These are phyloP conservation scores for Leuciscus waleckii DNA, from an alignment of 2,797 vertebrate genomes.

Conservation along the genomic window DNA sequence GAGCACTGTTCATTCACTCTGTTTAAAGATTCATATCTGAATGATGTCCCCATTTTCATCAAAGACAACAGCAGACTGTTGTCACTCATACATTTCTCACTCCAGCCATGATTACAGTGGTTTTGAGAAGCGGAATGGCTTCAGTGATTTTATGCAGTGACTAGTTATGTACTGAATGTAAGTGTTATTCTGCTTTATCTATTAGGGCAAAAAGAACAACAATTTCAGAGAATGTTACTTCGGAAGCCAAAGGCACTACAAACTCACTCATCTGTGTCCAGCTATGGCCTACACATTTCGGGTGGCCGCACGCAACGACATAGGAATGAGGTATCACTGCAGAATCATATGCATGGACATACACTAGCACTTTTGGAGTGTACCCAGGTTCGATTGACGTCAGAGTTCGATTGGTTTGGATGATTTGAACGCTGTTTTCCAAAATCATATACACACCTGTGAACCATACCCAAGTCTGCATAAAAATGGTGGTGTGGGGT, in stretches of 20 bases:
- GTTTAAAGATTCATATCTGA: constrained; percentile 12
- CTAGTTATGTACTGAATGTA: constrained; percentile 1
- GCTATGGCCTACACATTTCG: constrained; percentile 94
- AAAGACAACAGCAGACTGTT: background rate
- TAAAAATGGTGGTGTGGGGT: background rate
- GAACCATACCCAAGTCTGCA: background rate
- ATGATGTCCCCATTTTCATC: constrained; percentile 9
- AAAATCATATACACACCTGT: background rate
- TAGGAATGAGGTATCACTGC: constrained; percentile 89
- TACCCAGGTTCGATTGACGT: background rate
- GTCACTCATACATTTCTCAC: constrained; percentile 3
- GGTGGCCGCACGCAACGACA: constrained; percentile 92
- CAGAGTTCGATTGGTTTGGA: background rate
- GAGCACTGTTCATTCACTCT: background rate
- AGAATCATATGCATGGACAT: background rate
- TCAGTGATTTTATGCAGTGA: background rate
- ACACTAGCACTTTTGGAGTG: background rate
- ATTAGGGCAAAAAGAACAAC: constrained; percentile 93
- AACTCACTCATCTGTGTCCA: constrained; percentile 89
- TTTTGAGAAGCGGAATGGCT: constrained; percentile 1
- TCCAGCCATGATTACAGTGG: background rate
- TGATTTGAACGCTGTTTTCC: background rate
- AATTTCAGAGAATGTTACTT: constrained; percentile 95
- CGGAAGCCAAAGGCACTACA: constrained; percentile 94
- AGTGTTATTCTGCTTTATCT: background rate